These are phyloP conservation scores for Drosophila sordidapex DNA, from an alignment of 2,888 invertebrate species.

Conservation along the genomic window DNA sequence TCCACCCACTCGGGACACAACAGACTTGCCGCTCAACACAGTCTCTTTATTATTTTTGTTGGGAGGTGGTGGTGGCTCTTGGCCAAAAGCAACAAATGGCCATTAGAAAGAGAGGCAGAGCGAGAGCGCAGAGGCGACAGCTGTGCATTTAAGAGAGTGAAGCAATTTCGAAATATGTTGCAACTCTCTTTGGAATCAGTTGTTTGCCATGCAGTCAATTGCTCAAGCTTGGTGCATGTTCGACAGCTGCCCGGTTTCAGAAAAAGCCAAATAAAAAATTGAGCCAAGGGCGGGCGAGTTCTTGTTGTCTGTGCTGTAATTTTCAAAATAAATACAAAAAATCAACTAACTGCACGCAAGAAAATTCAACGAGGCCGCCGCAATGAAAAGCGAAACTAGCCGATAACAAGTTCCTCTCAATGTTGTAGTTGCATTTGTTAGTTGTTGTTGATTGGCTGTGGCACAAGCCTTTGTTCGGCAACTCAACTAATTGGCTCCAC, in stretches of 20 bases:
- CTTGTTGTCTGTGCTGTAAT: slow-evolving; percentile 51
- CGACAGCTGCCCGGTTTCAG: slow-evolving; percentile 48
- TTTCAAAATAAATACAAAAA: slow-evolving; percentile 24
- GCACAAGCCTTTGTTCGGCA: slow-evolving; percentile 40
- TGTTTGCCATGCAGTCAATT: slow-evolving; percentile 42
- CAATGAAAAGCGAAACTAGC: slow-evolving; percentile 65
- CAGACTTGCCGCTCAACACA: slow-evolving; percentile 6
- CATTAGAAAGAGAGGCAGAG: slow-evolving; percentile 18
- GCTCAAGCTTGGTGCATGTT: slow-evolving; percentile 61
- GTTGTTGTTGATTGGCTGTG: slow-evolving; percentile 38
- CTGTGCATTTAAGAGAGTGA: slow-evolving; percentile 33
- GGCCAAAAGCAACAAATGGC: slow-evolving; percentile 69
- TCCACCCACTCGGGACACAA: slow-evolving; percentile 18
- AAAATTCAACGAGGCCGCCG: slow-evolving; percentile 45
- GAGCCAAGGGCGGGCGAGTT: slow-evolving; percentile 78
- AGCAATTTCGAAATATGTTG: slow-evolving; percentile 37
- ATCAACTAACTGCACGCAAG: slow-evolving; percentile 36
- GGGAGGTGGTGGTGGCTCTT: slow-evolving; percentile 28
- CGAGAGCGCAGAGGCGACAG: slow-evolving; percentile 11
- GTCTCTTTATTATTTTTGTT: slow-evolving; percentile 5
- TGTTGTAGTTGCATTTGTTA: slow-evolving; percentile 17
- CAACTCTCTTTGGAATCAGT: slow-evolving; percentile 36
- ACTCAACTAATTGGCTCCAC: slow-evolving; percentile 52
- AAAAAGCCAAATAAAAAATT: slow-evolving; percentile 42
- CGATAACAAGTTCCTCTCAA: slow-evolving; percentile 55